Evolutionary conservation across 2,797 vertebrate species (phyloP).

Genomic region (Hippopotamyrus pictus): DNA sequence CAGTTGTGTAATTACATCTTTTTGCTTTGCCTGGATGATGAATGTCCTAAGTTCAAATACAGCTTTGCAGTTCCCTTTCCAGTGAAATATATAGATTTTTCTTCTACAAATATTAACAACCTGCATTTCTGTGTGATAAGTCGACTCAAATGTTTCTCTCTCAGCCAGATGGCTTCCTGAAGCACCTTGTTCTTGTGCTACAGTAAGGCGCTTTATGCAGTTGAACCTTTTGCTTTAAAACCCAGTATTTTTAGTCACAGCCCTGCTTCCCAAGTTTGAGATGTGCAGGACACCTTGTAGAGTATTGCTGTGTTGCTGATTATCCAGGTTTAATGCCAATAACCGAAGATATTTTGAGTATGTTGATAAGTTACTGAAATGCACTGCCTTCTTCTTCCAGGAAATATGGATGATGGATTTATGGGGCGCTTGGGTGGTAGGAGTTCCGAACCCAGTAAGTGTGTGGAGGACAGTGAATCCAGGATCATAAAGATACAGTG

Average conservation of each 20-base stretch:
- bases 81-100: neutral
- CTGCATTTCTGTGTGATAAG: neutral
- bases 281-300: neutral
- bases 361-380: neutral
- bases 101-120: neutral
- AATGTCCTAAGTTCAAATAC: neutral
- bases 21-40: neutral
- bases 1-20: neutral
- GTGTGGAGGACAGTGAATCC: neutral
- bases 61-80: neutral
- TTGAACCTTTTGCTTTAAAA: neutral
- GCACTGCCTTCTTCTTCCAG: slow-evolving; percentile 30
- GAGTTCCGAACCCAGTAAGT: slow-evolving; percentile 39
- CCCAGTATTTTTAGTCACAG: neutral
- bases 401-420: slow-evolving; percentile 38
- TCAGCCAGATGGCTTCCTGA: neutral
- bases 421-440: slow-evolving; percentile 39
- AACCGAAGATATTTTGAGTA: neutral
- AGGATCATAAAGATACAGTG: neutral
- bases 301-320: neutral
- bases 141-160: neutral
- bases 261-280: neutral
- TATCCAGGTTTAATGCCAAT: neutral
- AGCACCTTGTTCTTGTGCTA: neutral
- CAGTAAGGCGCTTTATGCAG: neutral